phyloP scores from a whole-genome alignment of 2,113 vertebrate genomes.

The Blennius ocellaris region DNA sequence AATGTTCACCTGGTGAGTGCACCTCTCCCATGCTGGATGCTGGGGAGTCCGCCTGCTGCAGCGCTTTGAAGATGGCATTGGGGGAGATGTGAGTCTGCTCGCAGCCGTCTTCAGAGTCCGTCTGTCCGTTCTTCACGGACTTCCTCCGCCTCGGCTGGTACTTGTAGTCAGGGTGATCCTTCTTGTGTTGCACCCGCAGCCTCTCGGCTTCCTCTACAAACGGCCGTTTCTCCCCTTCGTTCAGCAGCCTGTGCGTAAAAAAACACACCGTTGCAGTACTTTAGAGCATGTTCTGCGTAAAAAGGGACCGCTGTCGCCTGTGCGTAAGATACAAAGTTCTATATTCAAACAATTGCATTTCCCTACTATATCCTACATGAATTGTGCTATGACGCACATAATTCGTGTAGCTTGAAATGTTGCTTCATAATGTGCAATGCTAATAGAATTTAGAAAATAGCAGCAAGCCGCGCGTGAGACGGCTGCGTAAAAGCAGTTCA shows the following conservation, averaged over 20 bases:
- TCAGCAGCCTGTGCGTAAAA: constrained; percentile 86
- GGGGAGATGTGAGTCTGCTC: constrained; percentile 96
- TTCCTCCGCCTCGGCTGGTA: constrained; percentile 95
- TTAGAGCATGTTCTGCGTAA: no score
- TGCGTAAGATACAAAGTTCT: no score
- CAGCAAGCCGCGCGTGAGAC: background rate
- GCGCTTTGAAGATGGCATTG: constrained; percentile 96
- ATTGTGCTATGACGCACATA: no score
- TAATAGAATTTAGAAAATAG: no score
- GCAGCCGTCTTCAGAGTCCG: constrained; percentile 89
- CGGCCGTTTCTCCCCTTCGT: constrained; percentile 94
- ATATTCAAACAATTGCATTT: no score
- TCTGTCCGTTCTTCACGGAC: constrained; percentile 95
- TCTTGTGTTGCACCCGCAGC: constrained; percentile 97
- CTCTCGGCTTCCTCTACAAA: constrained; percentile 97
- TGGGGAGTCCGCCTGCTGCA: constrained; percentile 95
- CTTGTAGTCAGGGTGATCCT: constrained; percentile 98
- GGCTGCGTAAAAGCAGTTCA: background rate
- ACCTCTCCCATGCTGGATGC: constrained; percentile 97
- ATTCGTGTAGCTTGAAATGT: no score
- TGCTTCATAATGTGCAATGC: no score
- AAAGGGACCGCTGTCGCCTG: no score
- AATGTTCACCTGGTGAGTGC: constrained; percentile 94
- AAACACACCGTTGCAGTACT: no score
- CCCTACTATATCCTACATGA: no score